phyloP scores from a whole-genome alignment of 2,113 vertebrate species.

The Echinops telfairi region DNA sequence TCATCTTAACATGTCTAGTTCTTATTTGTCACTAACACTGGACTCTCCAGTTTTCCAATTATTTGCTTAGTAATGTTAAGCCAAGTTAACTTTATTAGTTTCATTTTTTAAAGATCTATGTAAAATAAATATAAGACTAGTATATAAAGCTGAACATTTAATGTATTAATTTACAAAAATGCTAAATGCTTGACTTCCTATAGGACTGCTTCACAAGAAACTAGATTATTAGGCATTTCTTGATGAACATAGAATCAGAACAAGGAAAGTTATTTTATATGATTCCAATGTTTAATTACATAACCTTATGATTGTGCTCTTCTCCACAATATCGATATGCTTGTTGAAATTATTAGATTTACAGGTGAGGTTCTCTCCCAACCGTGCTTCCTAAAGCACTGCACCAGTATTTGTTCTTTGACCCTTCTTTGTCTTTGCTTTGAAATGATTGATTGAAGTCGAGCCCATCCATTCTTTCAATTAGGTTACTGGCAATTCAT shows the following conservation, averaged over 20 bases:
- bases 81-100: conserved; percentile 18
- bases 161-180: conserved; percentile 21
- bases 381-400: background rate
- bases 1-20: background rate
- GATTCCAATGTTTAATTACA: conserved; percentile 13
- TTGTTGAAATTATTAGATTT: background rate
- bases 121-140: background rate
- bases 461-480: background rate
- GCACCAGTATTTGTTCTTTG: background rate
- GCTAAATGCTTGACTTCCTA: background rate
- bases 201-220: background rate
- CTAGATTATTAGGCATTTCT: background rate
- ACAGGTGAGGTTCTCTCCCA: background rate
- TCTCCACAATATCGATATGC: background rate
- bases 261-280: background rate
- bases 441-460: conserved; percentile 22
- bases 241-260: conserved; percentile 5
- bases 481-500: background rate
- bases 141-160: background rate
- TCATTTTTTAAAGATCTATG: background rate
- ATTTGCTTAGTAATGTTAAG: background rate
- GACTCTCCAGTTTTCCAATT: background rate
- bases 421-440: conserved; percentile 32
- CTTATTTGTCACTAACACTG: background rate
- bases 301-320: background rate